Percentiles rank a stretch among this genome's conserved stretches.
phyloP scores from a whole-genome alignment of 2,113 vertebrate species.

The Rutilus rutilus region DNA sequence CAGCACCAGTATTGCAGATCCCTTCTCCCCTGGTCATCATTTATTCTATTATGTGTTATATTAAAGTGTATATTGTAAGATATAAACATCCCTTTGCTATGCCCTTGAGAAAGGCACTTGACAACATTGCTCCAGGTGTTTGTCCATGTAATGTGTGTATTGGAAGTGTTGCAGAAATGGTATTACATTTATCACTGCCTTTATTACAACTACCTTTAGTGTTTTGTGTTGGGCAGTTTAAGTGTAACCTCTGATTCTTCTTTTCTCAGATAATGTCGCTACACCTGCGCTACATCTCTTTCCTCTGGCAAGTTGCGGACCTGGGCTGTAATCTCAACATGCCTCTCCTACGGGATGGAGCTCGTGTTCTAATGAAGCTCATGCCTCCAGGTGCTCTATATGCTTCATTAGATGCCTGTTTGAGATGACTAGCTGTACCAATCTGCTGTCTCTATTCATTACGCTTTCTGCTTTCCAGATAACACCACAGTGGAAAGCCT shows the following conservation, averaged over 20 bases:
- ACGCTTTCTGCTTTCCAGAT: conserved; percentile 76
- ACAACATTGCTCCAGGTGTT: too few relatives aligned
- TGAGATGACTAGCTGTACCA: background rate
- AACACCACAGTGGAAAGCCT: conserved; percentile 97
- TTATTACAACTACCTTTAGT: background rate
- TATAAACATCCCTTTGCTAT: too few relatives aligned
- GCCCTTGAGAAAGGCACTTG: too few relatives aligned
- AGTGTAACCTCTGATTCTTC: background rate
- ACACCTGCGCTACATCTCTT: conserved; percentile 97
- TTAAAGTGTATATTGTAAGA: too few relatives aligned
- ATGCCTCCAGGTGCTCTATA: conserved; percentile 91
- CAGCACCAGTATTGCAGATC: too few relatives aligned
- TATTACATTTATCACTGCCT: background rate
- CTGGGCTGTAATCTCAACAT: conserved; percentile 96
- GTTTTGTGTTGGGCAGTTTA: background rate
- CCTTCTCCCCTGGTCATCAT: too few relatives aligned
- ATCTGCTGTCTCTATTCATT: background rate
- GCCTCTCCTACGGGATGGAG: conserved; percentile 95
- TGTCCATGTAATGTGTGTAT: too few relatives aligned
- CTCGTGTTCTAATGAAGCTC: conserved; percentile 97
- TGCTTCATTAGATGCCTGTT: conserved; percentile 7
- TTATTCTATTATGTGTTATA: too few relatives aligned
- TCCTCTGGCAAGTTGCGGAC: conserved; percentile 99
- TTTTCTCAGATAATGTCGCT: conserved; percentile 95
- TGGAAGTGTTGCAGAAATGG: too few relatives aligned